Conservation (phyloP, 2,797 vertebrate species). For the Phrynocephalus forsythii region DNA sequence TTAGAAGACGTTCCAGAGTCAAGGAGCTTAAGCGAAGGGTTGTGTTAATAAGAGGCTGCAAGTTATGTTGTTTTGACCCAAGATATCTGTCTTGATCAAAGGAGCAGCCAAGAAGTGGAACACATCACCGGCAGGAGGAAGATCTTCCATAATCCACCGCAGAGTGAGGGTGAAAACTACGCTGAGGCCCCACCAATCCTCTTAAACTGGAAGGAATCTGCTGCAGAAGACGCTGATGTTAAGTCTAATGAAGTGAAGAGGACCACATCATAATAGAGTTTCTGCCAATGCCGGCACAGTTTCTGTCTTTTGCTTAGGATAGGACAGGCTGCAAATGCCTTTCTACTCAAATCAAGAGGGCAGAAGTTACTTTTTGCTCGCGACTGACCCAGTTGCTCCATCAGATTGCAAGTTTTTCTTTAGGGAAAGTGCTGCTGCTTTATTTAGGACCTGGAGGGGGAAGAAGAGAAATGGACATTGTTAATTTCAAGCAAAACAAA, state of each 20-base stretch:
- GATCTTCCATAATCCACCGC: neutral
- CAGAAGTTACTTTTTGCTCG: neutral
- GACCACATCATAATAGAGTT: neutral
- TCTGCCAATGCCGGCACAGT: neutral
- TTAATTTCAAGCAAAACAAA: neutral
- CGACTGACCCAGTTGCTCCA: neutral
- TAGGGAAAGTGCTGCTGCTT: neutral
- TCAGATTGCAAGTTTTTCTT: neutral
- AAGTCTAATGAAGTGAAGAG: neutral
- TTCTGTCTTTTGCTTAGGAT: conserved; percentile 1
- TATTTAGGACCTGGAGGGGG: conserved; percentile 22
- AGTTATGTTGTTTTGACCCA: neutral
- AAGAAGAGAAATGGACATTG: neutral
- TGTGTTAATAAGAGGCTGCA: neutral
- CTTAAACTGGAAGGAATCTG: neutral
- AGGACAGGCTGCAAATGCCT: neutral
- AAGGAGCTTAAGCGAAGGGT: neutral
- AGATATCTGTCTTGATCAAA: conserved; percentile 3
- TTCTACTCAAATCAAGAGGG: conserved; percentile 7
- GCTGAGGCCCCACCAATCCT: neutral
- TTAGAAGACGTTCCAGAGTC: neutral
- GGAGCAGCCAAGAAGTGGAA: neutral
- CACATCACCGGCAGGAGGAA: neutral
- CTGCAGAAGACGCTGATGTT: neutral
- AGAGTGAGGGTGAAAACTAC: neutral